These are phyloP conservation scores for Myripristis murdjan DNA, from an alignment of 2,797 vertebrate genomes.

Conservation along the genomic window DNA sequence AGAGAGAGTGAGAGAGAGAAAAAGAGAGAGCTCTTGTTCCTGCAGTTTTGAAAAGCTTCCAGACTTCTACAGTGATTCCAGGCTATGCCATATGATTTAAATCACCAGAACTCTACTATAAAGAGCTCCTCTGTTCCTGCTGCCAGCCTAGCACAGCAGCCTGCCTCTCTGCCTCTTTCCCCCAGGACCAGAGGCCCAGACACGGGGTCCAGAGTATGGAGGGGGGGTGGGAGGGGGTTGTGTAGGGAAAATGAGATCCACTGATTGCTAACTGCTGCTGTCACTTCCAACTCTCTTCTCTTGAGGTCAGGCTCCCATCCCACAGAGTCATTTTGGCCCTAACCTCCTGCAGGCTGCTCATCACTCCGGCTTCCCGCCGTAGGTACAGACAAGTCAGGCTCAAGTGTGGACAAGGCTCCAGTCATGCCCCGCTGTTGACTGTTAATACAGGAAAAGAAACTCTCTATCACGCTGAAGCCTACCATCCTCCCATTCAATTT, in stretches of 20 bases:
- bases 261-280: conserved; percentile 86
- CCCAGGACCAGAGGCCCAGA: conserved; percentile 84
- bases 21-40: conserved; percentile 87
- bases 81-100: conserved; percentile 91
- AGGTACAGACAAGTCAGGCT: conserved; percentile 66
- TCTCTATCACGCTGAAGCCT: conserved; percentile 47
- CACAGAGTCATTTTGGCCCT: conserved; percentile 77
- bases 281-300: conserved; percentile 83
- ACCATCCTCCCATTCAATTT: conserved; percentile 67
- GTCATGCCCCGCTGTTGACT: conserved; percentile 67
- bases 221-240: conserved; percentile 35
- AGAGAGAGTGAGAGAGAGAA: too few relatives aligned
- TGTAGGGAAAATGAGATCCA: conserved; percentile 78
- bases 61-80: conserved; percentile 88
- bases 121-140: conserved; percentile 88
- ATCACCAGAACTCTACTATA: conserved; percentile 89
- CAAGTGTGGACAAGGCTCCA: conserved; percentile 65
- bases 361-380: conserved; percentile 75
- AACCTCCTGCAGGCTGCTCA: conserved; percentile 65
- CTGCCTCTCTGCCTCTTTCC: conserved; percentile 81
- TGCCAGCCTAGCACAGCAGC: conserved; percentile 87
- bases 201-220: conserved; percentile 77
- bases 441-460: conserved; percentile 50
- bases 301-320: conserved; percentile 77
- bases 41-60: conserved; percentile 87